A percentile compares a stretch with the other conserved stretches of the same genome.
These are phyloP conservation scores for Drosophila testacea DNA, from an alignment of 2,888 invertebrate species.

Conservation along the genomic window DNA sequence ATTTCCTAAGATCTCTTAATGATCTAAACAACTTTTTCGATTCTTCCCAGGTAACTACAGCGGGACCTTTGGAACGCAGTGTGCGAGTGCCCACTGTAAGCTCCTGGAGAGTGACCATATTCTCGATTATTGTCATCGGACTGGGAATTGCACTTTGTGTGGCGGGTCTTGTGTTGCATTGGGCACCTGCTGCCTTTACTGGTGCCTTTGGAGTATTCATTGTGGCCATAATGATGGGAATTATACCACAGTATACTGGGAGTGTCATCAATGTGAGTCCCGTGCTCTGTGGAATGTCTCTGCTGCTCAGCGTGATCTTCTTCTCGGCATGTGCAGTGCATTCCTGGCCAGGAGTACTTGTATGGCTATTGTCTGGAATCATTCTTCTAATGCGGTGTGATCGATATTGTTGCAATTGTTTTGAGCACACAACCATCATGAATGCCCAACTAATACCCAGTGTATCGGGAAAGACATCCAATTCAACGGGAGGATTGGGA, in stretches of 20 bases:
- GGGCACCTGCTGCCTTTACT: constrained; percentile 79
- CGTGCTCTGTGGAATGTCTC: constrained; percentile 78
- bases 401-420: constrained; percentile 84
- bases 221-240: constrained; percentile 83
- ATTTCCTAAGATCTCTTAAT: background rate
- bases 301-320: constrained; percentile 79
- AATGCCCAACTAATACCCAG: constrained; percentile 83
- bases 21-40: background rate
- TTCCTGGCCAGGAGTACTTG: constrained; percentile 84
- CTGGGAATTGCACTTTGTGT: constrained; percentile 80
- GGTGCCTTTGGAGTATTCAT: constrained; percentile 82
- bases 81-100: constrained; percentile 83
- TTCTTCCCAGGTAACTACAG: constrained; percentile 82
- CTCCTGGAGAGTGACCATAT: constrained; percentile 84
- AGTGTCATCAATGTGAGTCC: constrained; percentile 83
- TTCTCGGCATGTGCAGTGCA: constrained; percentile 81
- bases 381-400: constrained; percentile 83
- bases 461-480: constrained; percentile 81
- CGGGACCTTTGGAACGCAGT: constrained; percentile 84
- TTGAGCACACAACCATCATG: constrained; percentile 78
- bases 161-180: constrained; percentile 75
- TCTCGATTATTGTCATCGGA: constrained; percentile 80
- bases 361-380: constrained; percentile 83
- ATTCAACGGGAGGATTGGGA: constrained; percentile 3
- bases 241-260: constrained; percentile 84